Conservation (phyloP, 2,888 invertebrate genomes). For the Hypolimnas misippus region DNA sequence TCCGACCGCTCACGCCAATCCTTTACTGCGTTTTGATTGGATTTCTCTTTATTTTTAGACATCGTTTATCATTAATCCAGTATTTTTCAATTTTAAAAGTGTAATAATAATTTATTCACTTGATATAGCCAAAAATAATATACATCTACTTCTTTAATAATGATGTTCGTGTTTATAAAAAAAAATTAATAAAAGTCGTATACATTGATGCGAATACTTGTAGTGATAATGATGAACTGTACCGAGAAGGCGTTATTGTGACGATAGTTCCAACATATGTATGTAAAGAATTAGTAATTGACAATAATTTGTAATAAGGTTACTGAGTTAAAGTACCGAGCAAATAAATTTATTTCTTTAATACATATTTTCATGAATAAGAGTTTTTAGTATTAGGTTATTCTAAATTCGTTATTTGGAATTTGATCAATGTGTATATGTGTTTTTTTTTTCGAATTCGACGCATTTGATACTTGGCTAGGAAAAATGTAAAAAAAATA, state of each 20-base stretch:
- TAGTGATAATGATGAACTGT: conserved; percentile 59
- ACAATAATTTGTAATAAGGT: conserved; percentile 55
- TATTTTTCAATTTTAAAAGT: conserved; percentile 20
- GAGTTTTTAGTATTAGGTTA: too few relatives aligned
- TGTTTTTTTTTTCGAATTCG: too few relatives aligned
- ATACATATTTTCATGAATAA: neutral
- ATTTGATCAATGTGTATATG: too few relatives aligned
- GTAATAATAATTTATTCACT: too few relatives aligned
- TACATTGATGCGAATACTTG: conserved; percentile 50
- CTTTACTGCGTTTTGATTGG: conserved; percentile 65
- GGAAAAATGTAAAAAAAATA: too few relatives aligned
- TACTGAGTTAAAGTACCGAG: conserved; percentile 28
- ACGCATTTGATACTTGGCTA: too few relatives aligned
- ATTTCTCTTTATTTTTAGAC: conserved; percentile 76
- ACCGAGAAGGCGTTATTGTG: conserved; percentile 46
- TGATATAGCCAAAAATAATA: neutral
- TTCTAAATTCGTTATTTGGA: too few relatives aligned
- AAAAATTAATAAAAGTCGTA: conserved; percentile 6
- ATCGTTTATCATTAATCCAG: conserved; percentile 43
- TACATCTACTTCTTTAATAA: neutral
- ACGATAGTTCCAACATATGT: conserved; percentile 49
- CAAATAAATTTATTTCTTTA: neutral
- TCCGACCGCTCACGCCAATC: conserved; percentile 72
- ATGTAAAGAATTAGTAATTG: conserved; percentile 62
- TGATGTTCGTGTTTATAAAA: neutral